Conservation (phyloP, 1,140 invertebrate species). For the Zophobas atratus region DNA sequence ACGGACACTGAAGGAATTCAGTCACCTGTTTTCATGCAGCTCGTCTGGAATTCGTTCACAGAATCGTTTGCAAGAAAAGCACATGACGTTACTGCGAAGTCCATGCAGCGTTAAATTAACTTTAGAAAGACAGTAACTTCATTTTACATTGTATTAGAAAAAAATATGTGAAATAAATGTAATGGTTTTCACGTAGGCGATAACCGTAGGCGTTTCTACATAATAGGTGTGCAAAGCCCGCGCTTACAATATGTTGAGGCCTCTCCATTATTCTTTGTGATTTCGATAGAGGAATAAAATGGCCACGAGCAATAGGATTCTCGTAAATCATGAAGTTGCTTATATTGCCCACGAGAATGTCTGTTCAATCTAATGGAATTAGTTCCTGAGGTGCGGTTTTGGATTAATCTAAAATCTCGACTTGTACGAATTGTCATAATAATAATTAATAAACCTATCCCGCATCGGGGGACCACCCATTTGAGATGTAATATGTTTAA, state of each 20-base stretch:
- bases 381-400: conserved; percentile 9
- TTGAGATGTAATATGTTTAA: conserved; percentile 6
- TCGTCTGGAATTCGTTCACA: too few species aligned
- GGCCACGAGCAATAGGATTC: conserved; percentile 22
- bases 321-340: conserved; percentile 36
- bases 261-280: conserved; percentile 33
- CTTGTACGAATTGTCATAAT: not conserved
- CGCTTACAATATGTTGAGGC: conserved; percentile 20
- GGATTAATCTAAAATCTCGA: conserved; percentile 19
- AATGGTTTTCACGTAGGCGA: conserved; percentile 39
- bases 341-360: conserved; percentile 7
- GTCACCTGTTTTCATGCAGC: too few species aligned
- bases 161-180: conserved; percentile 39
- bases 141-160: conserved; percentile 18
- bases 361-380: not conserved
- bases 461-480: conserved; percentile 24
- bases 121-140: conserved; percentile 37
- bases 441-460: conserved; percentile 28
- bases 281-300: conserved; percentile 36
- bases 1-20: too few species aligned
- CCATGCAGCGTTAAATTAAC: not conserved
- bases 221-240: conserved; percentile 45
- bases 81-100: too few species aligned
- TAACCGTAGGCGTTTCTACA: conserved; percentile 36
- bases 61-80: too few species aligned